A percentile compares a stretch with the other conserved stretches of the same genome.
Conservation (phyloP, 2,888 invertebrate genomes). For the Xiphydria camelus region DNA sequence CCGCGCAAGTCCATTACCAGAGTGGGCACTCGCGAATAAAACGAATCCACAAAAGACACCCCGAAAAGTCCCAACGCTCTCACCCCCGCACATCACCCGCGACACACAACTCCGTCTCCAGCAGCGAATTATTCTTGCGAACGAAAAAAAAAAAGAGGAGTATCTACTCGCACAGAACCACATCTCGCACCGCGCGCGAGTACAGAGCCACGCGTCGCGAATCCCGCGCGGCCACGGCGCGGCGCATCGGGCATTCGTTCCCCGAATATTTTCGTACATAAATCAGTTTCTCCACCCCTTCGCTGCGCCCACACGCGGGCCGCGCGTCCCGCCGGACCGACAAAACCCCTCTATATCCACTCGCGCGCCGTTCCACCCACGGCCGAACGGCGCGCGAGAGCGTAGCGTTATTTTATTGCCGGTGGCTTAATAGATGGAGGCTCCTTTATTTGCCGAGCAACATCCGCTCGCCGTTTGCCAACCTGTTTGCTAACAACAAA, state of each 20-base stretch:
- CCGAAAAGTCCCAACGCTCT: no score
- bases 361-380: slow-evolving; percentile 41
- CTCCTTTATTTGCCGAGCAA: slow-evolving; percentile 52
- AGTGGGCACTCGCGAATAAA: no score
- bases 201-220: background rate
- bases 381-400: slow-evolving; percentile 27
- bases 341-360: background rate
- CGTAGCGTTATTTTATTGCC: slow-evolving; percentile 53
- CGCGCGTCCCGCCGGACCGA: background rate
- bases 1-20: no score
- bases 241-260: background rate
- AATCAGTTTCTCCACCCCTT: background rate
- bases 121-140: slow-evolving; percentile 1
- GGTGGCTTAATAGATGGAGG: slow-evolving; percentile 55
- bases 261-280: slow-evolving; percentile 3
- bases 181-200: no score
- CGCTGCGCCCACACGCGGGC: background rate
- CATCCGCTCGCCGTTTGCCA: slow-evolving; percentile 53
- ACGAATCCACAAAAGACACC: no score
- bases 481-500: slow-evolving; percentile 56
- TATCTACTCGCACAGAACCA: no score
- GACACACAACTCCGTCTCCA: no score
- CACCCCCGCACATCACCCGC: no score
- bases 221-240: background rate
- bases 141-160: no score